Percentiles rank a stretch among this genome's conserved stretches.
These are phyloP conservation scores for Trachemys scripta DNA, from an alignment of 2,113 vertebrate genomes.

Conservation along the genomic window DNA sequence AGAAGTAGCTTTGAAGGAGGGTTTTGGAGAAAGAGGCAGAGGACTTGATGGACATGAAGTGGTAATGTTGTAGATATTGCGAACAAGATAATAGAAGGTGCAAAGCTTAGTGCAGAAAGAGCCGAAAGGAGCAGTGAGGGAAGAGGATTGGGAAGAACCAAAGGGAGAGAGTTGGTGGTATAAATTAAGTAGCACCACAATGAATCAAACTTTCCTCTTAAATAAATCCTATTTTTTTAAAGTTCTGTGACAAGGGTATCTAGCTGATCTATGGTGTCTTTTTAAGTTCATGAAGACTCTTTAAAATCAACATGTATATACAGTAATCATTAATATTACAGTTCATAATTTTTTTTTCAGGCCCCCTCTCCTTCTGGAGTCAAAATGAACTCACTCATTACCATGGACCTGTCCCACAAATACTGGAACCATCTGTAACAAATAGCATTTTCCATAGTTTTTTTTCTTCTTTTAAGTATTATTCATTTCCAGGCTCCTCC, in stretches of 20 bases:
- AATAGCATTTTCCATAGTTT: background rate
- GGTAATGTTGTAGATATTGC: background rate
- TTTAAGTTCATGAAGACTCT: background rate
- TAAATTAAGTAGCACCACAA: background rate
- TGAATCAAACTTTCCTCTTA: background rate
- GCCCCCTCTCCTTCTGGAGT: background rate
- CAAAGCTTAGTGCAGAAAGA: background rate
- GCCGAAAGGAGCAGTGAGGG: background rate
- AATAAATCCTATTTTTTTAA: too few relatives aligned
- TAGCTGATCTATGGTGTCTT: background rate
- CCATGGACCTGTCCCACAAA: background rate
- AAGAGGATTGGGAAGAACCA: background rate
- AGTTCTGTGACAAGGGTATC: background rate
- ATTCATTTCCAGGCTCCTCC: too few relatives aligned
- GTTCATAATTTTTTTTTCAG: background rate
- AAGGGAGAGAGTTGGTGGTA: too few relatives aligned
- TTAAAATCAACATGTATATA: background rate
- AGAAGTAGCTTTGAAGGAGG: background rate
- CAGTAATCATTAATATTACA: background rate
- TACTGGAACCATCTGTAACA: background rate
- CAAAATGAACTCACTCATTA: background rate
- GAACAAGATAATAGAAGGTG: background rate
- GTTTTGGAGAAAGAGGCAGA: background rate
- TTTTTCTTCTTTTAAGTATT: too few relatives aligned
- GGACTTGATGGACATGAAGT: background rate